These are phyloP conservation scores for Sternotherus odoratus DNA, from an alignment of 2,797 vertebrate genomes.

Conservation along the genomic window DNA sequence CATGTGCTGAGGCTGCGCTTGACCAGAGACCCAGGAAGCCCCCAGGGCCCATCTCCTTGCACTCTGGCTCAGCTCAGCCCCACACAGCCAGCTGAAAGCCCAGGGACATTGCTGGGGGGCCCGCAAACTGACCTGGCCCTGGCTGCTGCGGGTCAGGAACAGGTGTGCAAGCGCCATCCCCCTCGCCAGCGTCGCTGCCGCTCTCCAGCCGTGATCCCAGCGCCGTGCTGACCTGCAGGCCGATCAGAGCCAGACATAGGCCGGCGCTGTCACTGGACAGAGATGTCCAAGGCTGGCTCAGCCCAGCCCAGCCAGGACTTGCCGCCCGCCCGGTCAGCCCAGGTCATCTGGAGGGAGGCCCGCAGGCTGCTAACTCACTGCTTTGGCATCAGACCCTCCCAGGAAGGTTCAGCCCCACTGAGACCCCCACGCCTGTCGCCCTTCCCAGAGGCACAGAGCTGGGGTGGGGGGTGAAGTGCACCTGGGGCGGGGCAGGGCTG, in stretches of 20 bases:
- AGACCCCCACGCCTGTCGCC: no score
- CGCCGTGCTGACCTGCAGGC: neutral
- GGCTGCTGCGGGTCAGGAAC: accelerated
- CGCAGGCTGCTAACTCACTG: neutral
- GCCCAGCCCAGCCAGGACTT: neutral
- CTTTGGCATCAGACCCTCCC: neutral
- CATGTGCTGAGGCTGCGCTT: neutral
- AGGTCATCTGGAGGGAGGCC: neutral
- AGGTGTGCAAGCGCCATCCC: accelerated
- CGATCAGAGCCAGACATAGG: accelerated
- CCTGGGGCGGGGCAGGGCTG: neutral
- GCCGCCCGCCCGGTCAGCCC: no score
- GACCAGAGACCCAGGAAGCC: no score
- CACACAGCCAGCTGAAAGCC: no score
- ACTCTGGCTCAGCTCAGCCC: neutral
- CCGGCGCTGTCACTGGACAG: neutral
- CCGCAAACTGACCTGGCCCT: neutral
- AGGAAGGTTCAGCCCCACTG: neutral
- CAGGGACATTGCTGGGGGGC: neutral
- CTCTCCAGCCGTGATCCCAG: neutral
- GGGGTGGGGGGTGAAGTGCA: no score
- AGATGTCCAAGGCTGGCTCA: no score
- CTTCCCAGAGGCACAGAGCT: no score
- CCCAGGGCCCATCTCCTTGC: no score
- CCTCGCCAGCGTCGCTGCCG: accelerated